Base-by-base conservation (phyloP, 2,888 invertebrate species). In the Sesia bembeciformis region DNA sequence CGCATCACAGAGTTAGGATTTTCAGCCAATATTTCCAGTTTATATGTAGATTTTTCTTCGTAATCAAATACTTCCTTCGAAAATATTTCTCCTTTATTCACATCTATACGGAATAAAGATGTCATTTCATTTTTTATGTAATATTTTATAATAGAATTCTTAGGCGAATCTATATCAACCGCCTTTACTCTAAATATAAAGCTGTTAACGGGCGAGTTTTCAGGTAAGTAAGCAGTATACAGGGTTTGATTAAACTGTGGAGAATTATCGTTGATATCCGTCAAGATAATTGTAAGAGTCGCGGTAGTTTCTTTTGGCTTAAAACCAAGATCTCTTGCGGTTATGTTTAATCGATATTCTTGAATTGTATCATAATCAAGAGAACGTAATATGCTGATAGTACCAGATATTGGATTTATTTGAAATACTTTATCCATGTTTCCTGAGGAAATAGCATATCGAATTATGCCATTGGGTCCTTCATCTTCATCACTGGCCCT, bases 181-280 rank as follows among this genome's bases (percentile, higher is more conserved):
- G 98, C 98, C 58, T 90, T 84, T 0, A 96, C 92, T 76, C 92
- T 92, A 66, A 92, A 95, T 5, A 97, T 95, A 62, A 93, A 92
- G 58, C 93, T 94, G 54, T 94, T 93, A 0, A 93, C 81, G 0
- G 94, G 93, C 7, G 94, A 92, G 74, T 98, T 98, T 88, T 98
- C 98, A 0, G 94, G 91, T 50, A 98, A 84, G 70, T 92, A 94
- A 0, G 95, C 95, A 64, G 94, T 91, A 72, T 95, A 97, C 53
- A 91, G 82, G 0, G 92, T 90, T 73, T 94, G 94, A 76, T 95
- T 94, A 72, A 98, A 98, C 7, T 90, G 86, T 0, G 98, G 98
- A 5, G 96, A 93, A 77, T 98, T 98, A 71, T 98, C 97, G 72
- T 97, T 98, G 43, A 98, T 95, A 74, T 98, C 98, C 0, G 96